Percentiles rank a stretch among this genome's conserved stretches.
Evolutionary conservation across 2,888 invertebrate genomes (phyloP).

Genomic region (Synergus japonicus): DNA sequence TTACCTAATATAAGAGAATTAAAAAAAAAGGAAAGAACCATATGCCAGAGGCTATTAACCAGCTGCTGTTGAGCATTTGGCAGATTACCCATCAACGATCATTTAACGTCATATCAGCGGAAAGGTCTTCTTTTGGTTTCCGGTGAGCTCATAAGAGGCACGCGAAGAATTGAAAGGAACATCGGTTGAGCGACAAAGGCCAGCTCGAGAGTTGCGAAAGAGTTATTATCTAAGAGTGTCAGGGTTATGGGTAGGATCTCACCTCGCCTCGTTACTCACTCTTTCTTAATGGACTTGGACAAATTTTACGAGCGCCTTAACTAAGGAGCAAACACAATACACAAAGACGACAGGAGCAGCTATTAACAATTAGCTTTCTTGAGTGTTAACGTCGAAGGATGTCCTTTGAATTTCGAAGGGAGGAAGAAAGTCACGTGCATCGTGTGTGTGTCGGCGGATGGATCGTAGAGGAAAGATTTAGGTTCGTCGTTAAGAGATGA

Average conservation of each 20-base stretch:
- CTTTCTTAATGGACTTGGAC: slow-evolving; percentile 46
- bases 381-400: not conserved
- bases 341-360: slow-evolving; percentile 32
- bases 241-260: slow-evolving; percentile 4
- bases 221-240: slow-evolving; percentile 24
- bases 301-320: slow-evolving; percentile 48
- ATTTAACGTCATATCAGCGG: slow-evolving; percentile 7
- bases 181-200: slow-evolving; percentile 14
- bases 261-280: slow-evolving; percentile 25
- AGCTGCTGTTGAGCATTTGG: not conserved
- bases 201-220: not conserved
- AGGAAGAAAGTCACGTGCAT: slow-evolving; percentile 2
- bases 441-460: slow-evolving; percentile 5
- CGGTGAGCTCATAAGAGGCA: slow-evolving; percentile 44
- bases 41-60: not conserved
- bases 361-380: slow-evolving; percentile 23
- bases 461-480: slow-evolving; percentile 47
- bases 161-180: slow-evolving; percentile 27
- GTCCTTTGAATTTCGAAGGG: not conserved
- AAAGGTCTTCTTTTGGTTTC: slow-evolving; percentile 4
- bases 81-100: slow-evolving; percentile 2
- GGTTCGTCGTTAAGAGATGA: slow-evolving; percentile 60
- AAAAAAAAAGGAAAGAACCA: not conserved
- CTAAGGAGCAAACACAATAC: slow-evolving; percentile 10
- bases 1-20: not conserved